These are phyloP conservation scores for Folsomia candida DNA, from an alignment of 2,888 invertebrate genomes.

Conservation along the genomic window DNA sequence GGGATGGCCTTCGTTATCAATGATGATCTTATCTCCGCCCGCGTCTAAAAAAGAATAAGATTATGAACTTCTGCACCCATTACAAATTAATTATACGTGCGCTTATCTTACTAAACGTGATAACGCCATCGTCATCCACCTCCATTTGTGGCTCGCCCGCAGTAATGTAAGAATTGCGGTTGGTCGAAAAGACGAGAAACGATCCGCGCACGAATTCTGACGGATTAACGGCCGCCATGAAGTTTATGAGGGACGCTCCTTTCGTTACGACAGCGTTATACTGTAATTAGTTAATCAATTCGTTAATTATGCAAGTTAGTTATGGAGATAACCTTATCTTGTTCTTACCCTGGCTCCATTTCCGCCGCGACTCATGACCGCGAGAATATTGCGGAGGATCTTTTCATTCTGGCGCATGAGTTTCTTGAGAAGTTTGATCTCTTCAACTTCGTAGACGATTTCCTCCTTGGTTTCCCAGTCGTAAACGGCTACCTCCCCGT, in stretches of 20 bases:
- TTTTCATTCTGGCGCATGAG: constrained; percentile 37
- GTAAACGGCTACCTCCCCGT: constrained; percentile 38
- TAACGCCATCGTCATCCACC: constrained; percentile 39
- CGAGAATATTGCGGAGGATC: constrained; percentile 36
- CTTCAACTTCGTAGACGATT: constrained; percentile 40
- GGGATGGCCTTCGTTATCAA: constrained; percentile 37
- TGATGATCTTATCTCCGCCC: constrained; percentile 24
- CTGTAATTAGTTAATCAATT: too few species aligned
- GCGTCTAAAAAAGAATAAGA: constrained; percentile 22
- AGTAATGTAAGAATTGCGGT: constrained; percentile 43
- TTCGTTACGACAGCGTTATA: constrained; percentile 47
- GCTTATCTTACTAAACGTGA: constrained; percentile 41
- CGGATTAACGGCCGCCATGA: constrained; percentile 24
- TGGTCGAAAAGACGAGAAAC: constrained; percentile 42
- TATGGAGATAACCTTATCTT: too few species aligned
- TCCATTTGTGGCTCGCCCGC: constrained; percentile 34
- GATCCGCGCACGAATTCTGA: constrained; percentile 10
- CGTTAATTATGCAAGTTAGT: too few species aligned
- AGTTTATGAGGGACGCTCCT: constrained; percentile 39
- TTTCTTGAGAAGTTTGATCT: constrained; percentile 36
- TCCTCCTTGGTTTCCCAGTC: constrained; percentile 10
- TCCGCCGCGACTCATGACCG: constrained; percentile 26
- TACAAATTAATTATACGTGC: not conserved
- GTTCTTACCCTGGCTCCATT: not conserved
- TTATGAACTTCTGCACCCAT: not conserved